Percentiles rank a stretch among this genome's conserved stretches.
These are phyloP conservation scores for Trichogramma evanescens DNA, from an alignment of 2,888 invertebrate species.

Conservation along the genomic window DNA sequence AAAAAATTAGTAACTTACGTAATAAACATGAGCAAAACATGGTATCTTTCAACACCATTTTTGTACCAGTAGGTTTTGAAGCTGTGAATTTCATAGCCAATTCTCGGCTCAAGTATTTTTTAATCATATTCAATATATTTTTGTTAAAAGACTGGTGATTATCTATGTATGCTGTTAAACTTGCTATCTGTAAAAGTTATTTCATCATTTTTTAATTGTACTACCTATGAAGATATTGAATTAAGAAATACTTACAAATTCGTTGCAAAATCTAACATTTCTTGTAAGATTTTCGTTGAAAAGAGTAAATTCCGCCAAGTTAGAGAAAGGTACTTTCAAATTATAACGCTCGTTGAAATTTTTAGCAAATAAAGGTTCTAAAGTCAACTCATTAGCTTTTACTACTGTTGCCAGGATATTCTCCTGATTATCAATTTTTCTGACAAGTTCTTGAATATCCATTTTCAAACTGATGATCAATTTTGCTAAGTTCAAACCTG, in stretches of 20 bases:
- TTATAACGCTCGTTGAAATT: constrained; percentile 12
- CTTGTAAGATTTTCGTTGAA: constrained; percentile 13
- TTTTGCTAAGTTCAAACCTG: constrained; percentile 10
- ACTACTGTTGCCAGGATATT: constrained; percentile 10
- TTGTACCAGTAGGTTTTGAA: constrained; percentile 8
- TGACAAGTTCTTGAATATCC: constrained; percentile 3
- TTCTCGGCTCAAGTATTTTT: constrained; percentile 11
- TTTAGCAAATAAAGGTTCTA: constrained; percentile 13
- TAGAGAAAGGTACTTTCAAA: constrained; percentile 9
- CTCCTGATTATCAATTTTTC: constrained; percentile 13
- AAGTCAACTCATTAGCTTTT: constrained; percentile 6
- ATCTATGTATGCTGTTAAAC: constrained; percentile 14
- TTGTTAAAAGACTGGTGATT: constrained; percentile 11
- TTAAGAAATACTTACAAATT: constrained; percentile 14
- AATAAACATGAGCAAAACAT: constrained; percentile 13
- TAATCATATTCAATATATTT: constrained; percentile 14
- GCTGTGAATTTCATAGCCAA: constrained; percentile 10
- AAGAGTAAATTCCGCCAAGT: constrained; percentile 10
- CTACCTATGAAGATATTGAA: not conserved
- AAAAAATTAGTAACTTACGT: constrained; percentile 9
- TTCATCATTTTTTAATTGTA: not conserved
- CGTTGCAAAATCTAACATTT: constrained; percentile 9
- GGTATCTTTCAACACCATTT: constrained; percentile 17
- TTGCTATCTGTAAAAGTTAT: constrained; percentile 10
- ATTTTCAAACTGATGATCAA: constrained; percentile 7